Base-by-base conservation (phyloP, 2,888 invertebrate species). In the Xanthia togata region DNA sequence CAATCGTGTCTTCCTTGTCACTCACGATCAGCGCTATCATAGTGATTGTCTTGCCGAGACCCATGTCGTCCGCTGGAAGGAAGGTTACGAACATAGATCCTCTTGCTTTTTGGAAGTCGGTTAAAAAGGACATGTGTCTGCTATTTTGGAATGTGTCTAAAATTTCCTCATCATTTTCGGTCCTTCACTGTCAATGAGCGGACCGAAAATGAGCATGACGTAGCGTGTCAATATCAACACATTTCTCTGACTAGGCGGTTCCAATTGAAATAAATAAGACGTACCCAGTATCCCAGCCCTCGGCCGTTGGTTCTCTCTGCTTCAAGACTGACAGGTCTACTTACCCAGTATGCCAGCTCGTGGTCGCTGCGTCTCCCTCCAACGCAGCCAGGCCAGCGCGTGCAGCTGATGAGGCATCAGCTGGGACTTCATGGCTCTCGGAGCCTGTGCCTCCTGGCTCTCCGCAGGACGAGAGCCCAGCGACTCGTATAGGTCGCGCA, bases 321-420 rank as follows among this genome's bases (percentile, higher is more conserved):
- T n/a, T 38, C 38, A 38, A 26, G 4, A 69, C 26, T 23, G 59
- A n/a, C 9, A n/a, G 55, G n/a, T 59, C 5, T 17, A 68, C 81
- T 47, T 75, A 97, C 98, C 98, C 70, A 99, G 96, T 86, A 99
- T 98, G 23, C 99, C 99, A 1, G 99, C 99, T 55, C 97, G 95
- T 0, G 98, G 98, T 71, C 97, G 98, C 93, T 99, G 98, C n/a
- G 96, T 96, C 95, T 99, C 99, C 35, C 99, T 95, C 99, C 99
- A 99, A 35, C 97, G 90, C 89, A 99, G 96, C 99, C 99, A 99
- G 20, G 98, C 97, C 0, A 99, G 94, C 0, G 98, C 99, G 89
- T 98, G 98, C 83, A 97, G 97, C 93, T 99, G 99, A 94, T 99
- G 99, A 17, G 97, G 95, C 98, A 99, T 98, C 6, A 99, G 95